Evolutionary conservation across 2,888 invertebrate species (phyloP).

Genomic region (Nephrotoma guestfalica): DNA sequence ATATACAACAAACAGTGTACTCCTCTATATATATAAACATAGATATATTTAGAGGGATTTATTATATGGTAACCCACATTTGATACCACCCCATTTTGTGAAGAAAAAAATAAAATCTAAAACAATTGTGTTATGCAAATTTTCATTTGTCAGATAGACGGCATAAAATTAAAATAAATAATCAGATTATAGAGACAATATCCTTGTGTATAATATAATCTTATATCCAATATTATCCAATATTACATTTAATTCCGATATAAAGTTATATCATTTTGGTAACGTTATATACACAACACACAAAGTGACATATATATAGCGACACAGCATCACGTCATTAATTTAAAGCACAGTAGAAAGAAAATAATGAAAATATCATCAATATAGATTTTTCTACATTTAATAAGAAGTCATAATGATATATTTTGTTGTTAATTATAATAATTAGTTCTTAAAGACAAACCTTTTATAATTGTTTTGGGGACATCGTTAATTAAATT

Average conservation of each 20-base stretch:
- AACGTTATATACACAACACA: background rate
- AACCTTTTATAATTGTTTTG: background rate
- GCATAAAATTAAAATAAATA: background rate
- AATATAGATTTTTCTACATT: background rate
- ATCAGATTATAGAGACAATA: background rate
- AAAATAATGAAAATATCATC: background rate
- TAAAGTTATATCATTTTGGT: background rate
- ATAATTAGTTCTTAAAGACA: background rate
- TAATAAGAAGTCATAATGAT: background rate
- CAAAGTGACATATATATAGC: too few species aligned
- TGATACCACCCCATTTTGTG: background rate
- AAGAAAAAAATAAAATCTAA: background rate
- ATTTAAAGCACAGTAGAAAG: background rate
- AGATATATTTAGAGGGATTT: background rate
- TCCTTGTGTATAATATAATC: background rate
- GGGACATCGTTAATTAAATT: background rate
- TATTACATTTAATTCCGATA: background rate
- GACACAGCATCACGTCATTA: background rate
- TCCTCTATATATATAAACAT: too few species aligned
- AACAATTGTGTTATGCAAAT: background rate
- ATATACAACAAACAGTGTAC: background rate
- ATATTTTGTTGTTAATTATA: background rate
- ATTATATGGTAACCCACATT: background rate
- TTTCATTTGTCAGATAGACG: background rate
- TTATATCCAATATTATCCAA: background rate